Percentiles rank a stretch among this genome's conserved stretches.
phyloP scores from a whole-genome alignment of 2,888 invertebrate species.

The Stenotaenia linearis region DNA sequence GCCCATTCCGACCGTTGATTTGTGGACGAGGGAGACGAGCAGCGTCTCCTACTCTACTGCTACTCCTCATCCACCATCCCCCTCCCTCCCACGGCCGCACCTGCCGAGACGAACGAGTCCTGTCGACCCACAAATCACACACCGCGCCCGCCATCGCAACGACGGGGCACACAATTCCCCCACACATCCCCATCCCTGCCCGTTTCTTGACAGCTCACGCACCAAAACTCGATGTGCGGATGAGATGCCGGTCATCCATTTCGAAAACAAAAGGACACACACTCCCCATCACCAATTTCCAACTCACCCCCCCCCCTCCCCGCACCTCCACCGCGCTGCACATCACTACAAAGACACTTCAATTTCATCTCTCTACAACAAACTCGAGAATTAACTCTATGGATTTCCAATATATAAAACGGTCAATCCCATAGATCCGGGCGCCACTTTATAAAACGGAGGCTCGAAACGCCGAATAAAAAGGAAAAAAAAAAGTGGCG shows the following conservation, averaged over 20 bases:
- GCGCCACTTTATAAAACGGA: not conserved
- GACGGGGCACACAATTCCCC: constrained; percentile 20
- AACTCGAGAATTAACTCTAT: not conserved
- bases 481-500: not conserved
- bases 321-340: not conserved
- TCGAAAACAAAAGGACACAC: constrained; percentile 4
- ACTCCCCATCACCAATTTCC: not conserved
- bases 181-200: not conserved
- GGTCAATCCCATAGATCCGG: not conserved
- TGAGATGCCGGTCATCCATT: constrained; percentile 24
- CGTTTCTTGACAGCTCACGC: constrained; percentile 21
- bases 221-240: constrained; percentile 6
- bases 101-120: constrained; percentile 26
- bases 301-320: not conserved
- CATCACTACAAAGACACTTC: not conserved
- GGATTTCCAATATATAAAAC: not conserved
- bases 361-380: not conserved
- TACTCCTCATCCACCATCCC: constrained; percentile 6
- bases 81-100: constrained; percentile 21
- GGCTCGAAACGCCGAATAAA: not conserved
- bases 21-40: constrained; percentile 7
- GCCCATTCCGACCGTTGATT: not conserved
- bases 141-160: constrained; percentile 21
- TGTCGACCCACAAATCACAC: constrained; percentile 26
- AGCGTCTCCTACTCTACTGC: not conserved